A percentile compares a stretch with the other conserved stretches of the same genome.
Evolutionary conservation across 2,888 invertebrate genomes (phyloP).

Genomic region (Cheilosia impressa): DNA sequence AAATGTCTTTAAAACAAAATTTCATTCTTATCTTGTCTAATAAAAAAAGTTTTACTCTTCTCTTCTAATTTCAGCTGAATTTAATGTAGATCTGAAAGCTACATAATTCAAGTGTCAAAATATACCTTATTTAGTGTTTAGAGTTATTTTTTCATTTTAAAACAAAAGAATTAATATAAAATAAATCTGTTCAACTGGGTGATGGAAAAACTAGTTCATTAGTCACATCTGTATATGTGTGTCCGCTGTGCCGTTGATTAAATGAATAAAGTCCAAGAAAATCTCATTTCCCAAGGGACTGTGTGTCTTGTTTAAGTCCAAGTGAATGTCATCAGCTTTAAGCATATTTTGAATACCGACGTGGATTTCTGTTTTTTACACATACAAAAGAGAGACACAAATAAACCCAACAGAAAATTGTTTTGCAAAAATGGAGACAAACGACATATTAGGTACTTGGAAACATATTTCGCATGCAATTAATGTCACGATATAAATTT

Average conservation of each 20-base stretch:
- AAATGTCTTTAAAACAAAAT: not conserved
- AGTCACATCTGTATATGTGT: constrained; percentile 22
- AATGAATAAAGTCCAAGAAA: constrained; percentile 26
- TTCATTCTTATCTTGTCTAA: not conserved
- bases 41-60: constrained; percentile 25
- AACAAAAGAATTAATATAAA: constrained; percentile 16
- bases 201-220: constrained; percentile 47
- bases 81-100: constrained; percentile 41
- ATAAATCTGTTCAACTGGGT: constrained; percentile 19
- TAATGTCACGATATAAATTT: constrained; percentile 41
- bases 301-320: constrained; percentile 28
- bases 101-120: constrained; percentile 44
- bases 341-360: constrained; percentile 26
- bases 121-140: constrained; percentile 25
- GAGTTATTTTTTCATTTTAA: no score
- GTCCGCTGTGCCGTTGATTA: constrained; percentile 24
- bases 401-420: constrained; percentile 12
- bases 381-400: constrained; percentile 2
- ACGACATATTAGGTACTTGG: constrained; percentile 62
- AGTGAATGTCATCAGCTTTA: constrained; percentile 55
- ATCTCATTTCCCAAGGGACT: constrained; percentile 23
- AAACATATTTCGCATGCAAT: constrained; percentile 57
- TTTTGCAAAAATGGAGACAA: constrained; percentile 46
- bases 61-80: constrained; percentile 62
- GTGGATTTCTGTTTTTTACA: constrained; percentile 21